These are phyloP conservation scores for Brachyopa scutellaris DNA, from an alignment of 2,888 invertebrate species.

Conservation along the genomic window DNA sequence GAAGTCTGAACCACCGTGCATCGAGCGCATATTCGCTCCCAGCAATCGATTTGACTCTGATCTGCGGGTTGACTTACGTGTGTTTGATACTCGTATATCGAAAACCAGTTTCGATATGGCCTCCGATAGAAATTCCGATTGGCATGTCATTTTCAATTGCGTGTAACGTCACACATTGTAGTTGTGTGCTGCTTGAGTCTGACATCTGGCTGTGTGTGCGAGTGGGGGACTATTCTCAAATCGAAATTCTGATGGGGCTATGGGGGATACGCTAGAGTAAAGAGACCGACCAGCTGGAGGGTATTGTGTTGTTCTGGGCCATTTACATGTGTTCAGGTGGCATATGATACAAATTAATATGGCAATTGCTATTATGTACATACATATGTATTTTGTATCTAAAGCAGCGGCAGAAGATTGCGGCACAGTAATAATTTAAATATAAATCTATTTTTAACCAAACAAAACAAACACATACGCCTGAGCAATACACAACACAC, in stretches of 20 bases:
- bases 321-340: slow-evolving; percentile 30
- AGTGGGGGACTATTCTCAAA: slow-evolving; percentile 10
- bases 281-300: slow-evolving; percentile 43
- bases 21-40: neutral
- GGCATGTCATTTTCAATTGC: slow-evolving; percentile 65
- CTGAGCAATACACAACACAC: slow-evolving; percentile 26
- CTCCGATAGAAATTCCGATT: slow-evolving; percentile 62
- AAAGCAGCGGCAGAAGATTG: slow-evolving; percentile 38
- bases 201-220: too few species aligned
- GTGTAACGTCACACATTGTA: slow-evolving; percentile 67
- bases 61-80: slow-evolving; percentile 8
- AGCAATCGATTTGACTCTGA: slow-evolving; percentile 27
- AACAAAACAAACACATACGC: slow-evolving; percentile 65
- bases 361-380: slow-evolving; percentile 41
- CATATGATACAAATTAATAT: slow-evolving; percentile 30
- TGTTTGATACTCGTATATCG: too few species aligned
- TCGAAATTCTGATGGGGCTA: neutral
- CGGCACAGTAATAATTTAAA: slow-evolving; percentile 62
- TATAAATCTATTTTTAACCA: slow-evolving; percentile 72
- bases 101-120: slow-evolving; percentile 63
- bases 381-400: slow-evolving; percentile 33
- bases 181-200: too few species aligned
- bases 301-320: slow-evolving; percentile 6
- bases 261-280: slow-evolving; percentile 1
- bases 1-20: neutral